These are phyloP conservation scores for Tachuris rubrigastra DNA, from an alignment of 2,113 vertebrate genomes.

Conservation along the genomic window DNA sequence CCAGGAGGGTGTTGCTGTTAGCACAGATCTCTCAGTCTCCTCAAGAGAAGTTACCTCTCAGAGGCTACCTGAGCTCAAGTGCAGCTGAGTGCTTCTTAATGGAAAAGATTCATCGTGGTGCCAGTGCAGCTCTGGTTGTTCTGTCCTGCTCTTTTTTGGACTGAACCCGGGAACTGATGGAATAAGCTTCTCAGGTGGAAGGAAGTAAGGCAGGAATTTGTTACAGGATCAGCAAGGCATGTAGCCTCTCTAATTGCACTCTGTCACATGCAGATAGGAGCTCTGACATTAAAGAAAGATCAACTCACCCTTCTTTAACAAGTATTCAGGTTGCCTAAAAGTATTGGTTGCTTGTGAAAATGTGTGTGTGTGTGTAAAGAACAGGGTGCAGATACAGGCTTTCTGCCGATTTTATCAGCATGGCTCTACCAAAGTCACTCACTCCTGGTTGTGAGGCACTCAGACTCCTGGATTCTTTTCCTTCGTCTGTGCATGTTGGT, in stretches of 20 bases:
- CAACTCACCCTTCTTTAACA: neutral
- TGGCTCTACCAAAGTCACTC: neutral
- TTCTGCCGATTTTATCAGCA: slow-evolving; percentile 12
- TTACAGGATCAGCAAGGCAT: neutral
- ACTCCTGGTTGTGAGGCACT: neutral
- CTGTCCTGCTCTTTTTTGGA: neutral
- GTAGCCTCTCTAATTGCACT: neutral
- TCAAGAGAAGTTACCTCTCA: neutral
- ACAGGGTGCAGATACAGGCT: neutral
- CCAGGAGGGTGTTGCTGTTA: neutral
- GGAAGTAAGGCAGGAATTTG: neutral
- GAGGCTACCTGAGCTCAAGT: neutral
- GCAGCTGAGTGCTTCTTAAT: neutral
- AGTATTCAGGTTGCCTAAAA: neutral
- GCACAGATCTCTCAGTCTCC: neutral
- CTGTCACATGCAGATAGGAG: neutral
- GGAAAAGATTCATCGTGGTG: neutral
- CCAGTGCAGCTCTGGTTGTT: neutral
- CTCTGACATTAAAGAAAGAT: neutral
- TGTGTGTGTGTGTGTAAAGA: neutral
- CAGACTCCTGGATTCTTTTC: neutral
- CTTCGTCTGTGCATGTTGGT: neutral
- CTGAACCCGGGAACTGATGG: neutral
- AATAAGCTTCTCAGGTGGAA: neutral
- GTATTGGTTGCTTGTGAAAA: slow-evolving; percentile 6